A percentile compares a stretch with the other conserved stretches of the same genome.
phyloP scores from a whole-genome alignment of 2,797 vertebrate species.

The Coilia nasus region DNA sequence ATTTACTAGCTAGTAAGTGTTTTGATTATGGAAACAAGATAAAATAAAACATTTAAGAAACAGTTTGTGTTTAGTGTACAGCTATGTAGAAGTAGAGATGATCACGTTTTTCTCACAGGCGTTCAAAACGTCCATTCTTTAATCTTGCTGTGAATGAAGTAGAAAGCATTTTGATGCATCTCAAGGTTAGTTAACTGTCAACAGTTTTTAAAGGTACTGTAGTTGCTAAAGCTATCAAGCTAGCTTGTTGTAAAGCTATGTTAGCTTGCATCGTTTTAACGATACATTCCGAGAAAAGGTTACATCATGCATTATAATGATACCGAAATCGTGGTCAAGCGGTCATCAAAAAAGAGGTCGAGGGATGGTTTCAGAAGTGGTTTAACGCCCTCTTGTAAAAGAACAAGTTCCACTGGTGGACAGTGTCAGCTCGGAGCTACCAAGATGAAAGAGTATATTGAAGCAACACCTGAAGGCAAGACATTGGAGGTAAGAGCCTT shows the following conservation, averaged over 20 bases:
- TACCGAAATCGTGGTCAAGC: constrained; percentile 59
- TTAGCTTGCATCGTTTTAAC: neutral
- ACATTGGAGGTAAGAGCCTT: constrained; percentile 49
- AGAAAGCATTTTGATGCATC: neutral
- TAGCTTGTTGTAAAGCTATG: neutral
- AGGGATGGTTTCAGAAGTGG: constrained; percentile 54
- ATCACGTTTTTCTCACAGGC: neutral
- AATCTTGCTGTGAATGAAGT: neutral
- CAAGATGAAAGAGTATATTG: neutral
- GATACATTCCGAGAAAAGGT: neutral
- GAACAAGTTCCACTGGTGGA: constrained; percentile 19
- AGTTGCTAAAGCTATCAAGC: neutral
- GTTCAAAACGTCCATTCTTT: neutral
- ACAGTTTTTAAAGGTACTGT: neutral
- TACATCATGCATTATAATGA: neutral
- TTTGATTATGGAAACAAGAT: neutral
- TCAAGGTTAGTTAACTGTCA: neutral
- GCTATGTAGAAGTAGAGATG: neutral
- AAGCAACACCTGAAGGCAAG: constrained; percentile 44
- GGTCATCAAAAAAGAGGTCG: constrained; percentile 67
- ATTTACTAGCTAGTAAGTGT: neutral
- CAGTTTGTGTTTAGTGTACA: neutral
- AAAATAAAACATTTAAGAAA: neutral
- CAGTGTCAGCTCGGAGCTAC: constrained; percentile 29
- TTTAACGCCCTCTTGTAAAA: constrained; percentile 62